Conservation (phyloP, 2,113 vertebrate species). For the Mustelus asterias region DNA sequence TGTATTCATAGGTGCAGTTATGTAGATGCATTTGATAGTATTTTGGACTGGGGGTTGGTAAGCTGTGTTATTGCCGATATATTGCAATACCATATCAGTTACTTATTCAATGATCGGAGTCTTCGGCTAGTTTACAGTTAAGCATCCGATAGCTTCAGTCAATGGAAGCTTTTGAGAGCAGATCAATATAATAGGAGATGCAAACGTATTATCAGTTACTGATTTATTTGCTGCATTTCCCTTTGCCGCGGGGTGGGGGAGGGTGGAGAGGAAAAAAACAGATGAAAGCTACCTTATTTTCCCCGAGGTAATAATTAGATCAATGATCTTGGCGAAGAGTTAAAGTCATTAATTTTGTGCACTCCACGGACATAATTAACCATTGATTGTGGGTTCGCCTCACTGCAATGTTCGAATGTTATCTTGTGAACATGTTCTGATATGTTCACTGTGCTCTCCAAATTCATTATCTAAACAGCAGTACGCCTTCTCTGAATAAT, state of each 20-base stretch:
- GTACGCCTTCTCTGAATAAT: not conserved
- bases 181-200: not conserved
- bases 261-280: not conserved
- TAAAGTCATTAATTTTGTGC: conserved; percentile 21
- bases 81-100: not conserved
- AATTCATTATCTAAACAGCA: not conserved
- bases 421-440: not conserved
- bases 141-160: not conserved
- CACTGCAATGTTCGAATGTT: not conserved
- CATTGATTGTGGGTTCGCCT: not conserved
- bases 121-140: not conserved
- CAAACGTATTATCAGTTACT: not conserved
- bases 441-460: not conserved
- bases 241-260: not conserved
- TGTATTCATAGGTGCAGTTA: not conserved
- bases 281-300: not conserved
- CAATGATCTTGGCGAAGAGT: not conserved
- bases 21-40: not conserved
- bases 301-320: not conserved
- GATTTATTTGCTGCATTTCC: not conserved
- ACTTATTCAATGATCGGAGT: not conserved
- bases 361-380: not conserved
- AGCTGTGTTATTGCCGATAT: not conserved
- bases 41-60: not conserved
- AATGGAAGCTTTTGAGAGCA: not conserved